Conservation (phyloP, 1,140 invertebrate species). For the Laupala kohalensis region DNA sequence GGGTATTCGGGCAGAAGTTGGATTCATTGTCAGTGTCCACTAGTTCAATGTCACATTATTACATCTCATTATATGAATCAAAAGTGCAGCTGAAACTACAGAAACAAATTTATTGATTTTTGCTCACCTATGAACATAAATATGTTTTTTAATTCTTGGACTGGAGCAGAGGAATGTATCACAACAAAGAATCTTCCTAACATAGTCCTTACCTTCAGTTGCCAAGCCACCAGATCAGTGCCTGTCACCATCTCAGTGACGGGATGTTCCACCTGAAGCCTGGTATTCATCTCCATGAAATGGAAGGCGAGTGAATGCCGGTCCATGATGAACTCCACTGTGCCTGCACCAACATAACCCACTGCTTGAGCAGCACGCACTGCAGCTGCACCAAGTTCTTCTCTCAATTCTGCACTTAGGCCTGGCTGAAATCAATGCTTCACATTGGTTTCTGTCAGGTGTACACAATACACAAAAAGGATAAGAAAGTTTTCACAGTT, state of each 20-base stretch:
- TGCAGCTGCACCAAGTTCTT: constrained; percentile 73
- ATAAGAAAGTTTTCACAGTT: too few species aligned
- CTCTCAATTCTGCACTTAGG: constrained; percentile 58
- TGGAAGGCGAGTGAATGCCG: constrained; percentile 72
- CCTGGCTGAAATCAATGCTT: constrained; percentile 53
- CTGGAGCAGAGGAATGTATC: neutral
- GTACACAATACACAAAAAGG: too few species aligned
- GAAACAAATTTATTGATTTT: too few species aligned
- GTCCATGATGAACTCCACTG: constrained; percentile 91
- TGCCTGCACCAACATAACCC: constrained; percentile 89
- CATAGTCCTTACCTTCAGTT: constrained; percentile 47
- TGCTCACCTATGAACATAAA: too few species aligned
- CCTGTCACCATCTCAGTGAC: constrained; percentile 58
- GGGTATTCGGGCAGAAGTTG: too few species aligned
- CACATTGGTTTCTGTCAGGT: too few species aligned
- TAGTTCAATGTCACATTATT: too few species aligned
- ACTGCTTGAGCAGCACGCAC: constrained; percentile 85
- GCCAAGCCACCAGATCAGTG: constrained; percentile 94
- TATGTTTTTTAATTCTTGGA: too few species aligned
- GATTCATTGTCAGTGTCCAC: too few species aligned
- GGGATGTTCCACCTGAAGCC: constrained; percentile 59
- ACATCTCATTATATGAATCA: too few species aligned
- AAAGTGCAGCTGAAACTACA: too few species aligned
- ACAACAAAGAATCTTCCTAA: neutral
- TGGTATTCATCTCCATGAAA: constrained; percentile 99